A percentile compares a stretch with the other conserved stretches of the same genome.
phyloP scores from a whole-genome alignment of 2,888 invertebrate genomes.

The Sesamia inferens region DNA sequence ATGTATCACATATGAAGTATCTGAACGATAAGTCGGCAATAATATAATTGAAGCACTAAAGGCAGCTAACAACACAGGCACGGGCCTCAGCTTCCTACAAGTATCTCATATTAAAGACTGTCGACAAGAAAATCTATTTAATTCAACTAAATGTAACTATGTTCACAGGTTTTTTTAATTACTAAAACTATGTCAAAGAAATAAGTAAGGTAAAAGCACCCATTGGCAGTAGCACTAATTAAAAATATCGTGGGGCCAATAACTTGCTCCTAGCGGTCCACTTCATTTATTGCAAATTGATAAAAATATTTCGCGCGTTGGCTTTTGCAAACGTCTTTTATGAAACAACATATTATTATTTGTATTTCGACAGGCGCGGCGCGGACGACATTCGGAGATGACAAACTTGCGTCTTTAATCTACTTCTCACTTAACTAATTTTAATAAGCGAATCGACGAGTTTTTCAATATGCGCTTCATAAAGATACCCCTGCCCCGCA shows the following conservation, averaged over 20 bases:
- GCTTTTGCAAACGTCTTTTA: conserved; percentile 24
- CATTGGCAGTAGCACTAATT: conserved; percentile 30
- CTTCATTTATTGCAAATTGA: conserved; percentile 45
- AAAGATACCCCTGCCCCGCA: conserved; percentile 40
- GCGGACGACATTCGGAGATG: too few species aligned
- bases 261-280: conserved; percentile 7
- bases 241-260: conserved; percentile 38
- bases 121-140: neutral
- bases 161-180: conserved; percentile 27
- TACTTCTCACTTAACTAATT: conserved; percentile 47
- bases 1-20: too few species aligned
- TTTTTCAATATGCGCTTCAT: conserved; percentile 50
- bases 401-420: conserved; percentile 51
- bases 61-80: too few species aligned
- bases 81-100: neutral
- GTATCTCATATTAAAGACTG: neutral
- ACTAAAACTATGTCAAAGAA: conserved; percentile 29
- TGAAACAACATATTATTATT: conserved; percentile 34
- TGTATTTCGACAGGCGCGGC: too few species aligned
- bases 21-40: neutral
- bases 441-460: conserved; percentile 49
- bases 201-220: conserved; percentile 7
- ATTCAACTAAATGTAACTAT: neutral
- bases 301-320: conserved; percentile 45
- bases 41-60: neutral